These are phyloP conservation scores for Buceros bicornis DNA, from an alignment of 2,797 vertebrate species.

Conservation along the genomic window DNA sequence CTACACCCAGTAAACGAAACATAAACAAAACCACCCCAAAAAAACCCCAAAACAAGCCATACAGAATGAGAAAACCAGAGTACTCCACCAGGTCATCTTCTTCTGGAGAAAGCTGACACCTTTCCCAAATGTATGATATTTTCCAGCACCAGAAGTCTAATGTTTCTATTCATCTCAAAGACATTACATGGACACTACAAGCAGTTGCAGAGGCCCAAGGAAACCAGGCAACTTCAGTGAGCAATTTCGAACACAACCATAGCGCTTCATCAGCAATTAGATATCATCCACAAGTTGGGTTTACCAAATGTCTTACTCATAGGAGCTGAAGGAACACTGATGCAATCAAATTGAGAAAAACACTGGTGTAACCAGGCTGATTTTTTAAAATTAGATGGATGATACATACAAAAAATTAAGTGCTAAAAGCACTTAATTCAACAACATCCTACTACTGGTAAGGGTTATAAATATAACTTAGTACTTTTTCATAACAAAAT, in stretches of 20 bases:
- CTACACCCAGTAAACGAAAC: background rate
- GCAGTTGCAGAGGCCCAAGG: background rate
- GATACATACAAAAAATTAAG: background rate
- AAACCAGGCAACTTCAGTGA: background rate
- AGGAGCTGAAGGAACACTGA: background rate
- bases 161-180: background rate
- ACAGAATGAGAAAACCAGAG: background rate
- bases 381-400: background rate
- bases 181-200: background rate
- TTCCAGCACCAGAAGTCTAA: background rate
- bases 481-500: background rate
- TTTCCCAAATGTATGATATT: background rate
- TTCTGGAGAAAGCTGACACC: background rate
- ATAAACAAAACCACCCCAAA: background rate
- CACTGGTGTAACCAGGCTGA: background rate
- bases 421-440: background rate
- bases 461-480: background rate
- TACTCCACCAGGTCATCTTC: background rate
- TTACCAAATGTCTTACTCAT: slow-evolving; percentile 38
- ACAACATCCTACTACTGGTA: background rate
- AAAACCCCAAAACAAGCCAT: background rate
- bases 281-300: background rate
- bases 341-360: slow-evolving; percentile 24
- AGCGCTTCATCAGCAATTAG: background rate
- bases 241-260: background rate